Conservation (phyloP, 2,113 vertebrate genomes). For the Megalops atlanticus region DNA sequence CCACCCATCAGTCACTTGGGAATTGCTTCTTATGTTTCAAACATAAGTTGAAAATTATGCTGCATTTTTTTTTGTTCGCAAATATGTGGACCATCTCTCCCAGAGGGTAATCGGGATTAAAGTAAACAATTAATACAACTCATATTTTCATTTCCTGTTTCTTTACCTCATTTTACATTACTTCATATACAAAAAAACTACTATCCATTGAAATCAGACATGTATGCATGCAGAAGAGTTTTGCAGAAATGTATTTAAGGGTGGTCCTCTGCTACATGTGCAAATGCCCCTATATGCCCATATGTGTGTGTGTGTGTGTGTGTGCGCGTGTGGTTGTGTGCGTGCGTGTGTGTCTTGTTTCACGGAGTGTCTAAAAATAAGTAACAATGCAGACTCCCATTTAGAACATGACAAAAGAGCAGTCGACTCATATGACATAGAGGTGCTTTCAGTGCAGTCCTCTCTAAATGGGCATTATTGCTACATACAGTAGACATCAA, state of each 20-base stretch:
- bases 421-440: conserved; percentile 14
- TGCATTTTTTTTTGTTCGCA: too few species aligned
- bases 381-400: neutral
- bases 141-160: neutral
- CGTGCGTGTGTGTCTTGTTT: neutral
- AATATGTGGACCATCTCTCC: too few species aligned
- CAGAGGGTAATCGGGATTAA: too few species aligned
- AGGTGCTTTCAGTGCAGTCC: conserved; percentile 20
- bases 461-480: conserved; percentile 38
- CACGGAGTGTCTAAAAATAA: conserved; percentile 6
- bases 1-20: too few species aligned
- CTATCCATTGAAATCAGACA: too few species aligned
- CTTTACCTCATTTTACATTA: neutral
- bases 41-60: too few species aligned
- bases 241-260: neutral
- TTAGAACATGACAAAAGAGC: neutral
- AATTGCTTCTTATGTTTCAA: too few species aligned
- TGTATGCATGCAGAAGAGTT: neutral
- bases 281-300: neutral
- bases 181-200: neutral
- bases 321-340: neutral
- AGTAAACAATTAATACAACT: too few species aligned
- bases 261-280: neutral
- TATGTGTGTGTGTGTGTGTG: too few species aligned
- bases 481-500: conserved; percentile 45